These are phyloP conservation scores for Ceratosolen fusciceps DNA, from an alignment of 1,140 invertebrate species.

Conservation along the genomic window DNA sequence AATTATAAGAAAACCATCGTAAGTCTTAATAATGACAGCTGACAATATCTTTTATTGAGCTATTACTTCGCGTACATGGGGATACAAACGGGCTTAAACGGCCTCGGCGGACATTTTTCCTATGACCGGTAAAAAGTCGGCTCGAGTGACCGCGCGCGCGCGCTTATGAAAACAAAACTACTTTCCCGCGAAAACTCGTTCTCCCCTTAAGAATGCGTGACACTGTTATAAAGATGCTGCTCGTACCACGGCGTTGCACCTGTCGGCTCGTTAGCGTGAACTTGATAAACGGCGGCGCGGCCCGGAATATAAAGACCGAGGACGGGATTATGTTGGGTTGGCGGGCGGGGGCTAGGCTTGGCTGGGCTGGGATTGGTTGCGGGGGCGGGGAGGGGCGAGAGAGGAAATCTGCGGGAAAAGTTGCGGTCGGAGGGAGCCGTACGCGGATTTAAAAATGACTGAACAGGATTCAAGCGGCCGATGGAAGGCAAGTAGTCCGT, in stretches of 20 bases:
- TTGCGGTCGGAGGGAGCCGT: background rate
- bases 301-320: slow-evolving; percentile 5
- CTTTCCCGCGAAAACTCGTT: slow-evolving; percentile 7
- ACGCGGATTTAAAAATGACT: background rate
- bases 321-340: background rate
- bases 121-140: background rate
- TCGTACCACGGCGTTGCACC: background rate
- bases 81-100: background rate
- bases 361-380: no score
- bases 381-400: no score
- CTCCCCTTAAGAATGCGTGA: background rate
- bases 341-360: no score
- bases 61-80: slow-evolving; percentile 17
- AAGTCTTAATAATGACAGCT: slow-evolving; percentile 5
- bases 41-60: slow-evolving; percentile 38
- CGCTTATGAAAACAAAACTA: background rate
- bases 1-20: slow-evolving; percentile 6
- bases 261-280: slow-evolving; percentile 41
- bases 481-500: background rate
- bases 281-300: slow-evolving; percentile 27
- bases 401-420: background rate
- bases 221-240: slow-evolving; percentile 12
- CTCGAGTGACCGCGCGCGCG: background rate
- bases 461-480: background rate
- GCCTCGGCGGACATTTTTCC: background rate